phyloP scores from a whole-genome alignment of 1,140 invertebrate genomes.

The Sycobia sp. region DNA sequence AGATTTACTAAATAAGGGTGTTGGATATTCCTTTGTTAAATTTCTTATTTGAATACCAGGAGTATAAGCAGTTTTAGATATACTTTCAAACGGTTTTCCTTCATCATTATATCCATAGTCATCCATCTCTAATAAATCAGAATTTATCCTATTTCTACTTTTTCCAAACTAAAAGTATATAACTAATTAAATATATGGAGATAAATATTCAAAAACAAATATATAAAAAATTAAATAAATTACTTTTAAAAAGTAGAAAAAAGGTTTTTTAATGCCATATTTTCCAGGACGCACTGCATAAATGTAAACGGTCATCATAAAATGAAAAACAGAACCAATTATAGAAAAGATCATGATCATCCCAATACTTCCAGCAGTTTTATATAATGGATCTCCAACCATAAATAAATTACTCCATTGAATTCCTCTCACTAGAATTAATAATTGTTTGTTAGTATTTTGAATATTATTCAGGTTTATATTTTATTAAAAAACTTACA shows the following conservation, averaged over 20 bases:
- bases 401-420: slow-evolving; percentile 65
- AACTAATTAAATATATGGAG: neutral
- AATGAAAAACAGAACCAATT: slow-evolving; percentile 59
- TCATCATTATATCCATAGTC: slow-evolving; percentile 32
- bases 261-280: slow-evolving; percentile 61
- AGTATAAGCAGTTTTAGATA: slow-evolving; percentile 38
- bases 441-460: slow-evolving; percentile 1
- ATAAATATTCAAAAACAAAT: neutral
- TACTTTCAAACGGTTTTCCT: slow-evolving; percentile 52
- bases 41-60: slow-evolving; percentile 57
- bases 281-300: slow-evolving; percentile 63
- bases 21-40: slow-evolving; percentile 54
- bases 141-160: slow-evolving; percentile 47
- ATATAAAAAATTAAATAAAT: slow-evolving; percentile 8
- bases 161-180: slow-evolving; percentile 43
- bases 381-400: slow-evolving; percentile 62
- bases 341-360: slow-evolving; percentile 60
- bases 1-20: slow-evolving; percentile 43
- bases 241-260: slow-evolving; percentile 63
- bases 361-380: slow-evolving; percentile 58
- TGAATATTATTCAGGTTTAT: neutral
- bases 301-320: slow-evolving; percentile 62
- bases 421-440: slow-evolving; percentile 61
- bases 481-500: slow-evolving; percentile 34
- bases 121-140: slow-evolving; percentile 40